Percentiles rank a stretch among this genome's conserved stretches.
These are phyloP conservation scores for Crematogaster levior DNA, from an alignment of 2,888 invertebrate genomes.

Conservation along the genomic window DNA sequence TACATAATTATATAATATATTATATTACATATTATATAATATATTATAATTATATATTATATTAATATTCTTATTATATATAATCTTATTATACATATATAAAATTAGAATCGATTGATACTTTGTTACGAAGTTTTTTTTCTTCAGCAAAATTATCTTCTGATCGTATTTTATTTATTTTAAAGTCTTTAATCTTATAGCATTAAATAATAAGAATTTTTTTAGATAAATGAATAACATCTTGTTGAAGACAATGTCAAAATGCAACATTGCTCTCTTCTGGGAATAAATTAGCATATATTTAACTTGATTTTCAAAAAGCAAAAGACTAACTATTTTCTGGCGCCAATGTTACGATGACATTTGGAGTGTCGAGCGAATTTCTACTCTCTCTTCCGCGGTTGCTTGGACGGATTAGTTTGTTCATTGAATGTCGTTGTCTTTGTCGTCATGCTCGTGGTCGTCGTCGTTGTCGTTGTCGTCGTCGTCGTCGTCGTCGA, in stretches of 20 bases:
- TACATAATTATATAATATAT: too few relatives aligned
- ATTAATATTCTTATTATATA: too few relatives aligned
- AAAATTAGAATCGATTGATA: not conserved
- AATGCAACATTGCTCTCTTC: not conserved
- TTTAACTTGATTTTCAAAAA: not conserved
- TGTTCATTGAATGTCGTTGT: conserved; percentile 72
- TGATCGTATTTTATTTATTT: not conserved
- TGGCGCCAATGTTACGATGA: conserved; percentile 42
- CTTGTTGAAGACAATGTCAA: not conserved
- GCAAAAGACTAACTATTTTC: not conserved
- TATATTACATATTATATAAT: too few relatives aligned
- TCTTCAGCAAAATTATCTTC: not conserved
- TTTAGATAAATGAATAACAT: not conserved
- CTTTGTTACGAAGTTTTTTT: not conserved
- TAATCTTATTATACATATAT: too few relatives aligned
- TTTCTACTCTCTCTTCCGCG: conserved; percentile 53
- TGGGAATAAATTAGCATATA: not conserved
- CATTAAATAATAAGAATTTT: not conserved
- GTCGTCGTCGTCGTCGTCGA: conserved; percentile 69
- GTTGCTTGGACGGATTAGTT: conserved; percentile 64
- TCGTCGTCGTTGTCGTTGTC: conserved; percentile 54
- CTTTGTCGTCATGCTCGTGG: conserved; percentile 23
- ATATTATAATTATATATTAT: too few relatives aligned
- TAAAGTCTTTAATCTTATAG: not conserved
- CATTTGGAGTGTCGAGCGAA: conserved; percentile 64